phyloP scores from a whole-genome alignment of 2,113 vertebrate genomes.

The Pomatorhinus ruficollis region DNA sequence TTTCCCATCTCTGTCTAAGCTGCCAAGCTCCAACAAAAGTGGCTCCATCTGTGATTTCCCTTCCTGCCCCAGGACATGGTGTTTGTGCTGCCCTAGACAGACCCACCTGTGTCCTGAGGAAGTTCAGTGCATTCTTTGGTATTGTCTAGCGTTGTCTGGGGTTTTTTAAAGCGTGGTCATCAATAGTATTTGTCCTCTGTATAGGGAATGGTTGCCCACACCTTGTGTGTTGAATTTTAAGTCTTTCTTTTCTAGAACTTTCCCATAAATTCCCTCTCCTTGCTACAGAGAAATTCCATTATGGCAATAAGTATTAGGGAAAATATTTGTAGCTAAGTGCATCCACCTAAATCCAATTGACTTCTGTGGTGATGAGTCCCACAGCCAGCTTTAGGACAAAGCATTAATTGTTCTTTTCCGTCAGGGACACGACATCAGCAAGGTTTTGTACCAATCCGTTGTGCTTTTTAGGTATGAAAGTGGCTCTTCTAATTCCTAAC shows the following conservation, averaged over 20 bases:
- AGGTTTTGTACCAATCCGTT: not conserved
- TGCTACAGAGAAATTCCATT: not conserved
- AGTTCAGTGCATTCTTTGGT: not conserved
- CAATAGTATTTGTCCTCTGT: not conserved
- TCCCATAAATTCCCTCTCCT: not conserved
- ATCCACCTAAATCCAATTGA: not conserved
- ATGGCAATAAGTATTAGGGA: not conserved
- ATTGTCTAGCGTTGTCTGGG: not conserved
- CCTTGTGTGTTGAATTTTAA: not conserved
- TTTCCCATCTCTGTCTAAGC: not conserved
- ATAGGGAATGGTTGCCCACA: not conserved
- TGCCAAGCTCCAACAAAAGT: not conserved
- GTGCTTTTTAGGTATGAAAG: not conserved
- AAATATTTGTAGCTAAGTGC: not conserved
- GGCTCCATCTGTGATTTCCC: not conserved
- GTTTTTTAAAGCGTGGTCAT: accelerated
- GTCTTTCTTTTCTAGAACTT: not conserved
- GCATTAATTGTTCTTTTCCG: not conserved
- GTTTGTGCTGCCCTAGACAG: not conserved
- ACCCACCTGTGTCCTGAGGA: not conserved
- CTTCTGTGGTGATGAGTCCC: not conserved
- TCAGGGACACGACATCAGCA: not conserved
- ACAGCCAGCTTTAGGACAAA: not conserved
- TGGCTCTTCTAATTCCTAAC: not conserved
- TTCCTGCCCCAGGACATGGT: accelerated